Conservation (phyloP, 2,888 invertebrate genomes). For the Philonicus albiceps region DNA sequence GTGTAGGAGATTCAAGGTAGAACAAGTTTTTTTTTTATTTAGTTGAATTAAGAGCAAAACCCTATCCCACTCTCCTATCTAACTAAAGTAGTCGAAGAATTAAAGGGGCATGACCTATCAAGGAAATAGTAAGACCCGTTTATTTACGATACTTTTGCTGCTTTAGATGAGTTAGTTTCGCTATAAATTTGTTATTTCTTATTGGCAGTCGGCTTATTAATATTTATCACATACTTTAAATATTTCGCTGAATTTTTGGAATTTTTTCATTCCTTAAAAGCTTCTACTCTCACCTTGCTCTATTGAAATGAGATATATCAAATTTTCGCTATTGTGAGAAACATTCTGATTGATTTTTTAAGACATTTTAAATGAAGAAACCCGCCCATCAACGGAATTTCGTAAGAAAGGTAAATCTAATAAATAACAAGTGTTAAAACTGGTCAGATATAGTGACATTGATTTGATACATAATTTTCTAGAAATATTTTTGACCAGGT, state of each 20-base stretch:
- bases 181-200: not conserved
- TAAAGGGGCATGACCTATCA: slow-evolving; percentile 26
- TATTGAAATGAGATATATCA: not conserved
- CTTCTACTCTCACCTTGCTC: not conserved
- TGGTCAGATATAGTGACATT: too few relatives aligned
- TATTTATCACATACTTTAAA: not conserved
- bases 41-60: not conserved
- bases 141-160: not conserved
- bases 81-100: not conserved
- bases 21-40: not conserved
- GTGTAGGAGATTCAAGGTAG: not conserved
- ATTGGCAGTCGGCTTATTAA: not conserved
- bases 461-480: too few relatives aligned
- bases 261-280: not conserved
- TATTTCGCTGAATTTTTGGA: not conserved
- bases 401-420: too few relatives aligned
- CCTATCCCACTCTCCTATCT: not conserved
- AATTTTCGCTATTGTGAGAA: not conserved
- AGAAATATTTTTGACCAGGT: too few relatives aligned
- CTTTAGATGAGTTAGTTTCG: not conserved
- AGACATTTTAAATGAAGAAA: not conserved
- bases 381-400: too few relatives aligned
- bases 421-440: too few relatives aligned
- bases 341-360: not conserved
- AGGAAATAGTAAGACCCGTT: not conserved